These are phyloP conservation scores for Dryomyza anilis DNA, from an alignment of 2,888 invertebrate species.

Conservation along the genomic window DNA sequence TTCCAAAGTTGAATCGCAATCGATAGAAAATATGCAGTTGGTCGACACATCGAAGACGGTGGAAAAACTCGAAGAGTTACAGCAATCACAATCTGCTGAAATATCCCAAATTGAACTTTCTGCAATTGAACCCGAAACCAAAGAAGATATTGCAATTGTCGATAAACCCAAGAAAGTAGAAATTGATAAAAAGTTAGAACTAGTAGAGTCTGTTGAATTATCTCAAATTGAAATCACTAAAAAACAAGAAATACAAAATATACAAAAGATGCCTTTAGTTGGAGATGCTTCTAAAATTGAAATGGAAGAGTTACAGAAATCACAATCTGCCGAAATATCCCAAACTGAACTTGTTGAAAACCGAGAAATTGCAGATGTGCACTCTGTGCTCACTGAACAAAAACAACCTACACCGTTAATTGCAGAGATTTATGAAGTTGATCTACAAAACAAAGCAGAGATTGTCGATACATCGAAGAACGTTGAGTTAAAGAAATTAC, in stretches of 20 bases:
- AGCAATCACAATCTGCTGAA: no score
- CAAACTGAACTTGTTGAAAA: slow-evolving; percentile 7
- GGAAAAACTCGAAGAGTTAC: no score
- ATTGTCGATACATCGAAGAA: slow-evolving; percentile 10
- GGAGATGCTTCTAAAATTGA: neutral
- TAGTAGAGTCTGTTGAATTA: no score
- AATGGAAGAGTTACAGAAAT: slow-evolving; percentile 2
- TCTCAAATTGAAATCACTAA: no score
- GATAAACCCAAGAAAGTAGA: neutral
- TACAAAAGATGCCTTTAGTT: no score
- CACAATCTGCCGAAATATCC: slow-evolving; percentile 8
- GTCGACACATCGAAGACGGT: no score
- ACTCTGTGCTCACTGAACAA: slow-evolving; percentile 13
- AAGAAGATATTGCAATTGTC: slow-evolving; percentile 8
- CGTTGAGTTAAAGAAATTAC: neutral
- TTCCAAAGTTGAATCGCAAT: no score
- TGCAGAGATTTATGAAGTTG: slow-evolving; percentile 15
- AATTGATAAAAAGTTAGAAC: no score
- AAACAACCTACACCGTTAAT: slow-evolving; percentile 22
- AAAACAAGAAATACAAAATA: neutral
- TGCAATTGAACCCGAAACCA: slow-evolving; percentile 35
- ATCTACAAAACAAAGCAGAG: slow-evolving; percentile 16
- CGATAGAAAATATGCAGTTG: no score
- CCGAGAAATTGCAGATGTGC: slow-evolving; percentile 12
- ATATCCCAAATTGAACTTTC: no score